Conservation (phyloP, 2,113 vertebrate species). For the Scortum barcoo region DNA sequence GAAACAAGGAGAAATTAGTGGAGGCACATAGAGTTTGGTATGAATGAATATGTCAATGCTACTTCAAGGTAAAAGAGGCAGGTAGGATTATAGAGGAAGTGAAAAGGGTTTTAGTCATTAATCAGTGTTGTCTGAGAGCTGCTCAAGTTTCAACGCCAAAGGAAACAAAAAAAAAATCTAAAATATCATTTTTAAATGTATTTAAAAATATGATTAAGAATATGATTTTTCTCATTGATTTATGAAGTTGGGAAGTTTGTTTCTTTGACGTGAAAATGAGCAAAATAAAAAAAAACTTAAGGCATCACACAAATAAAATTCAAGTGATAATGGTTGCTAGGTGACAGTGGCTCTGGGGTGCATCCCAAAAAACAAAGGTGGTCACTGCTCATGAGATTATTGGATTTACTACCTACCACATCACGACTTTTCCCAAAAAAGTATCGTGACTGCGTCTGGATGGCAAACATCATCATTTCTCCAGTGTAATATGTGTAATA, state of each 20-base stretch:
- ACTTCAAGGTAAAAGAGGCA: slow-evolving; percentile 3
- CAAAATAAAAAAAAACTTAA: not conserved
- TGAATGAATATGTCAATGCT: not conserved
- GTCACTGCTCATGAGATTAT: not conserved
- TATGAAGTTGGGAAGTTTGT: not conserved
- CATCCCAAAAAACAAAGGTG: not conserved
- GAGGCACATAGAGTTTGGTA: no score
- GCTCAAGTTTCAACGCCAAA: not conserved
- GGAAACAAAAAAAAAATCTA: no score
- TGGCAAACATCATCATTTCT: not conserved
- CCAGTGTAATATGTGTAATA: no score
- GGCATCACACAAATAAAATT: not conserved
- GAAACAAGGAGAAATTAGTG: not conserved
- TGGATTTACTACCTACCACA: not conserved
- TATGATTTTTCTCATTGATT: not conserved
- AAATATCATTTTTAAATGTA: no score
- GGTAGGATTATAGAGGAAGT: not conserved
- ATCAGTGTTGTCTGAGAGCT: not conserved
- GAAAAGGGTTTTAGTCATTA: not conserved
- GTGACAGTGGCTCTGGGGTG: not conserved
- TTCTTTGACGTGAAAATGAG: not conserved
- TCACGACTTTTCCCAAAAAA: not conserved
- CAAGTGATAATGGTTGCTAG: not conserved
- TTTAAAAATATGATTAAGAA: not conserved
- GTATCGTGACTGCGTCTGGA: not conserved